Evolutionary conservation across 2,888 invertebrate genomes (phyloP).

Genomic region (Cybosia mesomella): DNA sequence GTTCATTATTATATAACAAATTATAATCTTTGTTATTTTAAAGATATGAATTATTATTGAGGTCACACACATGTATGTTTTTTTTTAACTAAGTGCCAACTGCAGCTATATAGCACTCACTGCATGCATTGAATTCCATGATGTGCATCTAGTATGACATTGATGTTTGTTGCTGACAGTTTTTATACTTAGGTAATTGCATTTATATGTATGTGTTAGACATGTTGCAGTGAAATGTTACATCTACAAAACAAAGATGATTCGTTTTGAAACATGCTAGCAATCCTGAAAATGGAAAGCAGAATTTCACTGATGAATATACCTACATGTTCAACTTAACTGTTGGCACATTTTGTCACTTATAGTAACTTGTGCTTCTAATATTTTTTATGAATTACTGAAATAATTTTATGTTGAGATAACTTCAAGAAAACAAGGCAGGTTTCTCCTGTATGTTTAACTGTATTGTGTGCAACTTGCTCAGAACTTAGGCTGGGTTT

Average conservation of each 20-base stretch:
- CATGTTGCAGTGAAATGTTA: neutral
- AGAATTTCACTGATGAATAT: neutral
- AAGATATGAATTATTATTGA: slow-evolving; percentile 2
- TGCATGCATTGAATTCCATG: slow-evolving; percentile 46
- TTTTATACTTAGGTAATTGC: slow-evolving; percentile 7
- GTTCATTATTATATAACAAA: neutral
- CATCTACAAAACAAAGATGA: neutral
- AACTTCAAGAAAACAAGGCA: too few relatives aligned
- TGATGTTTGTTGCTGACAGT: slow-evolving; percentile 26
- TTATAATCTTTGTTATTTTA: slow-evolving; percentile 3
- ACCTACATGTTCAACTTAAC: too few relatives aligned
- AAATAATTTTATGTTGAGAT: too few relatives aligned
- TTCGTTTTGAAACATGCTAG: neutral
- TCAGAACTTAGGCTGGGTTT: too few relatives aligned
- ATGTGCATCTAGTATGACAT: slow-evolving; percentile 41
- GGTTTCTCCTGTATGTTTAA: too few relatives aligned
- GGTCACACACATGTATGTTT: slow-evolving; percentile 1
- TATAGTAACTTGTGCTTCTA: neutral
- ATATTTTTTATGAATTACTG: too few relatives aligned
- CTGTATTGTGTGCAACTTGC: too few relatives aligned
- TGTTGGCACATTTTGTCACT: too few relatives aligned
- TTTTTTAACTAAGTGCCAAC: slow-evolving; percentile 27
- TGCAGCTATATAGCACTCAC: slow-evolving; percentile 49
- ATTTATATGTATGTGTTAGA: neutral
- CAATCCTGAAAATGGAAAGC: too few relatives aligned